Conservation (phyloP, 2,888 invertebrate genomes). For the Maniola hyperantus region DNA sequence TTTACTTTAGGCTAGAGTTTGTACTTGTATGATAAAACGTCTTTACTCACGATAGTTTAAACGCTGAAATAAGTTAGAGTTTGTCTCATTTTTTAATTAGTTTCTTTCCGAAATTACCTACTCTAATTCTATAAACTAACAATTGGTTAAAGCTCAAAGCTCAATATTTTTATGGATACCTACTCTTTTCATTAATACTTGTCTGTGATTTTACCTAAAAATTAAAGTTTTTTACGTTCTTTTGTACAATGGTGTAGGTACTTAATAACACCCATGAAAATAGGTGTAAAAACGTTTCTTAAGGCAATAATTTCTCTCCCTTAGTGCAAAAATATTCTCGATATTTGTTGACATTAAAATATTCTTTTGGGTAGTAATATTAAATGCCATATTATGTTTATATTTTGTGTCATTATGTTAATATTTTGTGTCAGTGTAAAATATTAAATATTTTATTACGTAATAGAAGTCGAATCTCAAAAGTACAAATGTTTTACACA, state of each 20-base stretch:
- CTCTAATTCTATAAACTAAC: not conserved
- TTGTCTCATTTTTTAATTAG: no score
- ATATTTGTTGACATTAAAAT: not conserved
- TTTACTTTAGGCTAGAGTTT: not conserved
- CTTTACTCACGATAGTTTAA: no score
- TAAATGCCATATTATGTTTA: not conserved
- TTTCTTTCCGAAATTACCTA: not conserved
- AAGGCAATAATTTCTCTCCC: no score
- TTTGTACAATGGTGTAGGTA: not conserved
- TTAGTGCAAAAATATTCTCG: not conserved
- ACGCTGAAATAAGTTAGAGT: no score
- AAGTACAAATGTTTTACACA: constrained; percentile 32
- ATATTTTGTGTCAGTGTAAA: constrained; percentile 1
- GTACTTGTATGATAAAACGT: no score
- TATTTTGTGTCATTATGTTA: not conserved
- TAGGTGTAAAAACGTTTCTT: constrained; percentile 5
- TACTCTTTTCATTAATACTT: not conserved
- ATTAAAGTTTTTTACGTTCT: not conserved
- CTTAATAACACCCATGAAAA: constrained; percentile 6
- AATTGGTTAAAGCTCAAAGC: not conserved
- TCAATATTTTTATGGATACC: not conserved
- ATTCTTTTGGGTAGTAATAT: not conserved
- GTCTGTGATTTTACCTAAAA: constrained; percentile 28
- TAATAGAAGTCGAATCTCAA: constrained; percentile 23
- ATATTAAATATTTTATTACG: constrained; percentile 4